Conservation (phyloP, 2,797 vertebrate genomes). For the Epinephelus malabaricus region DNA sequence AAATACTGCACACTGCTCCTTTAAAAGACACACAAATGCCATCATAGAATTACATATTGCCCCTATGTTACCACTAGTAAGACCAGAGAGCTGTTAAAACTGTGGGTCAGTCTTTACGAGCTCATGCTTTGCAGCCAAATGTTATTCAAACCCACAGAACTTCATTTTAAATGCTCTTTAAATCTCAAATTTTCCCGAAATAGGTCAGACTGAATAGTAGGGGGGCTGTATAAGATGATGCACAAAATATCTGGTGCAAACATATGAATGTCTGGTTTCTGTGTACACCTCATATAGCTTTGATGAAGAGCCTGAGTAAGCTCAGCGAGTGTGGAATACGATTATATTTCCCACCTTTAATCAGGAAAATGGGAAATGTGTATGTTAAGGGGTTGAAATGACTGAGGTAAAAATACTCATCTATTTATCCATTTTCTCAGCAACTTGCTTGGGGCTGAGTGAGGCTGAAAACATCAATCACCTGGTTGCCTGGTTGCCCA, state of each 20-base stretch:
- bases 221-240: neutral
- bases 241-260: conserved; percentile 1
- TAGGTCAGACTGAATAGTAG: neutral
- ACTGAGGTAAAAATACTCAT: neutral
- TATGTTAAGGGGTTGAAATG: neutral
- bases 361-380: neutral
- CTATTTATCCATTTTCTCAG: conserved; percentile 12
- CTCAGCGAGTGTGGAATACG: neutral
- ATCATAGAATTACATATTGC: neutral
- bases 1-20: no score
- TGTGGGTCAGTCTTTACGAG: no score
- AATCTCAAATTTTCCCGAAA: neutral
- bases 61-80: neutral
- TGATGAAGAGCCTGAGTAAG: neutral
- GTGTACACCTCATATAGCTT: neutral
- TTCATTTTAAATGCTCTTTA: conserved; percentile 10
- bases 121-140: conserved; percentile 9
- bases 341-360: neutral
- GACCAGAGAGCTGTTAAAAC: neutral
- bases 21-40: neutral
- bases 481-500: conserved; percentile 29
- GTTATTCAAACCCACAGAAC: conserved; percentile 8
- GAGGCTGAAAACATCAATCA: conserved; percentile 36
- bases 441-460: neutral
- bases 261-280: neutral